These are phyloP conservation scores for Psylliodes chrysocephalus DNA, from an alignment of 2,888 invertebrate genomes.

Conservation along the genomic window DNA sequence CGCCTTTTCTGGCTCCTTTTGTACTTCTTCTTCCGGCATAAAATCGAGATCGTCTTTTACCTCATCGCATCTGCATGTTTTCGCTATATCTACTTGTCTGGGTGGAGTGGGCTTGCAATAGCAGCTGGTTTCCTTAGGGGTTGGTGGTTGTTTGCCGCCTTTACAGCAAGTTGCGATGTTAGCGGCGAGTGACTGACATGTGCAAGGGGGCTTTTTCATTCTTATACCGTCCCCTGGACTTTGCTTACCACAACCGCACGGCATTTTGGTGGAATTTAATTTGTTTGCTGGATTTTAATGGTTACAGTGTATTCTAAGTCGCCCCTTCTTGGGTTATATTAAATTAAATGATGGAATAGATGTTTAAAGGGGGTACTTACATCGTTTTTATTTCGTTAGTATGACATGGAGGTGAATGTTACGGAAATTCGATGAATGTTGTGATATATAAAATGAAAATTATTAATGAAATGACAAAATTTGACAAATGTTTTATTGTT, in stretches of 20 bases:
- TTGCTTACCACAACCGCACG: slow-evolving; percentile 1
- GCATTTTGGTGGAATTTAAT: background rate
- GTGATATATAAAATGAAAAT: too few relatives aligned
- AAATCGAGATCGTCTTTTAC: background rate
- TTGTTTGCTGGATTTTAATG: too few relatives aligned
- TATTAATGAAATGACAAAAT: too few relatives aligned
- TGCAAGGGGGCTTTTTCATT: background rate
- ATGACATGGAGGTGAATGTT: too few relatives aligned
- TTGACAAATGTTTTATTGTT: too few relatives aligned
- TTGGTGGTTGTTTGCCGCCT: background rate
- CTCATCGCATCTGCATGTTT: slow-evolving; percentile 5
- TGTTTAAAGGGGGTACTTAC: too few relatives aligned
- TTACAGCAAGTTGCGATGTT: background rate
- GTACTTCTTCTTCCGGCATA: background rate
- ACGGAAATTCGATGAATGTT: too few relatives aligned
- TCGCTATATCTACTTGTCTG: background rate
- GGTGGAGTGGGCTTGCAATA: slow-evolving; percentile 5
- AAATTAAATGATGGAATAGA: too few relatives aligned
- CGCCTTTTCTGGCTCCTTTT: background rate
- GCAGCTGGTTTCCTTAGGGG: background rate
- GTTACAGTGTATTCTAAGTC: too few relatives aligned
- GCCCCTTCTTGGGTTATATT: too few relatives aligned
- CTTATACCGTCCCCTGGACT: background rate
- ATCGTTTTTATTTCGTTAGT: too few relatives aligned
- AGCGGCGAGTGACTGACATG: background rate